Base-by-base conservation (phyloP, 2,797 vertebrate genomes). In the Fringilla coelebs region DNA sequence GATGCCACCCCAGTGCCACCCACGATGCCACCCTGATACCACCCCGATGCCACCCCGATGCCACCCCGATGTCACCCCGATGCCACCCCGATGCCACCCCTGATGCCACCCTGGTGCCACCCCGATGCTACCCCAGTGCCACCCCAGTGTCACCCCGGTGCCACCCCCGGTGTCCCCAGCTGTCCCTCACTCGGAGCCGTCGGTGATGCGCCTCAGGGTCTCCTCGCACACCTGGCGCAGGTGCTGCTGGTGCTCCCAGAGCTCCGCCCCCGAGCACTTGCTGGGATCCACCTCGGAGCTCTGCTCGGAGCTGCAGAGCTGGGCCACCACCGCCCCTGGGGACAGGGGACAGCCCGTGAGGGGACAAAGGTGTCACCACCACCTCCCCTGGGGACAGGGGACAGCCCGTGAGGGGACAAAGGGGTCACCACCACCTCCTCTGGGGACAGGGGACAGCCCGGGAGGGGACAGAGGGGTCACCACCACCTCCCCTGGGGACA, bases 231-330 rank as follows among this genome's bases (percentile, higher is more conserved):
- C 88, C 74, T 97, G 97, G 72, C 88, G 98, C 88, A 99, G 97
- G 86, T 98, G 98, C 60, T 82, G 97, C 95, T 98, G 98, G 97
- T 99, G 99, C 93, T 96, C 94, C 1, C 93, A 46, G n/a, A 99
- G 97, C 32, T 99, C 99, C 6, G 97, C 92, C 5, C 97, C 41
- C 0, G 96, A 90, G 29, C 99, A 99, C 93, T 98, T 99, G 89
- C 97, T 97, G 89, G 99, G 98, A 49, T 99, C 99, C 12, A 99
- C 99, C 94, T 99, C 99, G 21, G 98, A 99, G 96, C 97, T 98
- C 29, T 99, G 98, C 2, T 88, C 90, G 1, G 98, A 98, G 46
- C 89, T 62, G 40, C 98, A 99, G 36, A 99, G 97, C 48, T 74
- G 97, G 36, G 66, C 95, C 60, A 99, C 98, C 2, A 98, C 98